Conservation (phyloP, 2,113 vertebrate species). For the Muntiacus reevesi region DNA sequence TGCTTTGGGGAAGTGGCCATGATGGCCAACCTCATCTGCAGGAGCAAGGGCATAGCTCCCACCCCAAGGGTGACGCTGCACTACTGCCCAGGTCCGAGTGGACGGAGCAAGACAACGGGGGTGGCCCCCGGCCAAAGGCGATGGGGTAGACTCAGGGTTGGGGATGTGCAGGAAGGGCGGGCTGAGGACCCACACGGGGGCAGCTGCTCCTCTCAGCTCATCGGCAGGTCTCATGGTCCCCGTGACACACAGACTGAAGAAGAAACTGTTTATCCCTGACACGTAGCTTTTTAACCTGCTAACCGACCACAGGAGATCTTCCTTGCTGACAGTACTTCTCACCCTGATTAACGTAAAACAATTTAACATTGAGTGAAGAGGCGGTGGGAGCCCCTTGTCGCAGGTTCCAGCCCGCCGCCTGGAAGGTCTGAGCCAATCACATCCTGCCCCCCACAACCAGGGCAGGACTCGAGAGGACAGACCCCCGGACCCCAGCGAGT, state of each 20-base stretch:
- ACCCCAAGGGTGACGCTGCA: neutral
- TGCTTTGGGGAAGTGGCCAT: neutral
- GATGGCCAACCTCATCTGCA: neutral
- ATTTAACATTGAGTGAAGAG: neutral
- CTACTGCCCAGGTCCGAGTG: neutral
- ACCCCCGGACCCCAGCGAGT: neutral
- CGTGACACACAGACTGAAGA: neutral
- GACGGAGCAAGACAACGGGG: neutral
- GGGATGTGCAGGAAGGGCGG: neutral
- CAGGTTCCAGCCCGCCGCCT: rapidly evolving
- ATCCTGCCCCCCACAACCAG: rapidly evolving
- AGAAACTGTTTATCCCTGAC: neutral
- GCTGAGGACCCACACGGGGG: too few relatives aligned
- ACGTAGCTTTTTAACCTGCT: neutral
- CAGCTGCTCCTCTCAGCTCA: too few relatives aligned
- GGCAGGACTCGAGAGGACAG: rapidly evolving
- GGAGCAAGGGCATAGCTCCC: rapidly evolving
- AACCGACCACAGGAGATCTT: neutral
- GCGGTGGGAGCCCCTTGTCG: neutral
- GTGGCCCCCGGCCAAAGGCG: rapidly evolving
- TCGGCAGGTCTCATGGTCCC: neutral
- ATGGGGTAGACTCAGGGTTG: rapidly evolving
- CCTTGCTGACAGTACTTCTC: neutral
- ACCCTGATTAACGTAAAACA: neutral
- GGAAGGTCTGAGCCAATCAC: neutral